Base-by-base conservation (phyloP, 2,888 invertebrate species). In the Polia nebulosa region DNA sequence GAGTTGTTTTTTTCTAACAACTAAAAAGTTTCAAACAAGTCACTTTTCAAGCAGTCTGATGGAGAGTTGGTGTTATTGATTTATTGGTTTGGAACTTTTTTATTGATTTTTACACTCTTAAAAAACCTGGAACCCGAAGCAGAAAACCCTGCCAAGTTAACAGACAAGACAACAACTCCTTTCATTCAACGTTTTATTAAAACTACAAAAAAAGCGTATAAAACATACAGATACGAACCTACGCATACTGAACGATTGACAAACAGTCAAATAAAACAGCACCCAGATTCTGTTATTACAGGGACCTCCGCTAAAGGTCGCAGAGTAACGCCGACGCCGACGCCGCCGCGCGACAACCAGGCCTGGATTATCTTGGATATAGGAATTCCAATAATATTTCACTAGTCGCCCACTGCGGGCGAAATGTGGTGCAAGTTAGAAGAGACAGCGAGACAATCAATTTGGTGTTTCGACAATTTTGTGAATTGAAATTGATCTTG, bases 311-410 rank as follows among this genome's bases (percentile, higher is more conserved):
- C 85, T 81, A 85, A 87, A 88, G 87, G 86, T 85, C 83, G 90
- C 87, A 79, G 89, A 91, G 88, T 88, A 90, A 78, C 79, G 79
- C 84, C 49, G 68, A 27, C 32, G 22, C 20, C 84, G 85, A 85
- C 85, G 86, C 86, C 84, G 85, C 84, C 85, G 87, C 86, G 86
- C 57, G 71, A 72, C 77, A 86, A 84, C 89, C 85, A 83, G 81
- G 61, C 82, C 85, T 75, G 88, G 90, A 90, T 92, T 91, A 92
- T 91, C 91, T 88, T 83, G 89, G 90, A 88, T 89, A 86, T 88
- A 89, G 91, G 91, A 93, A 93, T 93, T 92, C 93, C 92, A 91
- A 93, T 93, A 93, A 93, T 93, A 94, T 93, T 93, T 93, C 89
- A 91, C 89, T 89, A 87, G 89, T 76, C 87, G 77, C 88, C 88